These are phyloP conservation scores for Tenodera sinensis DNA, from an alignment of 2,888 invertebrate genomes.

Conservation along the genomic window DNA sequence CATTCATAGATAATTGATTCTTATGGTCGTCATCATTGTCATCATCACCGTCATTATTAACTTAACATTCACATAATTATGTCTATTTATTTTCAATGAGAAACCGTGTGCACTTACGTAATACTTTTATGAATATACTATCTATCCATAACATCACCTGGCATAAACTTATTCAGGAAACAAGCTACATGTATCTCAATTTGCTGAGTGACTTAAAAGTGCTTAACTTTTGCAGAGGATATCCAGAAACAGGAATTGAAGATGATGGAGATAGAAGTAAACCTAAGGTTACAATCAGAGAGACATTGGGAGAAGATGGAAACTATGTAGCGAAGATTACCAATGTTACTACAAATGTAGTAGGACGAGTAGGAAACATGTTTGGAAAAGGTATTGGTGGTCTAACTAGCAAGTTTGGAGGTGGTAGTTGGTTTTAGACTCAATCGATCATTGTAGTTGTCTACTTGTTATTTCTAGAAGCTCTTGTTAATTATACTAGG, in stretches of 20 bases:
- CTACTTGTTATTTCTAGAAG: conserved; percentile 3
- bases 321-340: conserved; percentile 72
- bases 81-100: too few species aligned
- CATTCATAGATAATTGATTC: too few species aligned
- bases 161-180: too few species aligned
- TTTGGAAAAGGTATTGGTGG: conserved; percentile 89
- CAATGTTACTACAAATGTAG: conserved; percentile 79
- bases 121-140: too few species aligned
- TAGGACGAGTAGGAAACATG: conserved; percentile 84
- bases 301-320: conserved; percentile 64
- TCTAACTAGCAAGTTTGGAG: conserved; percentile 82
- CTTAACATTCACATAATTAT: too few species aligned
- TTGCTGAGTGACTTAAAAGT: neutral
- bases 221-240: conserved; percentile 37
- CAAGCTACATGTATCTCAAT: neutral
- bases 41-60: too few species aligned
- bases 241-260: conserved; percentile 45
- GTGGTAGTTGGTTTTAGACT: conserved; percentile 79
- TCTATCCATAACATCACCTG: too few species aligned
- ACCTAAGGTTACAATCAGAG: conserved; percentile 58
- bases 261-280: conserved; percentile 56
- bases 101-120: too few species aligned
- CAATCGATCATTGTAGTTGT: conserved; percentile 6
- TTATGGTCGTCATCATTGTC: too few species aligned
- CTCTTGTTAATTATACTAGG: conserved; percentile 26